phyloP scores from a whole-genome alignment of 2,113 vertebrate genomes.

The Lagopus leucura region DNA sequence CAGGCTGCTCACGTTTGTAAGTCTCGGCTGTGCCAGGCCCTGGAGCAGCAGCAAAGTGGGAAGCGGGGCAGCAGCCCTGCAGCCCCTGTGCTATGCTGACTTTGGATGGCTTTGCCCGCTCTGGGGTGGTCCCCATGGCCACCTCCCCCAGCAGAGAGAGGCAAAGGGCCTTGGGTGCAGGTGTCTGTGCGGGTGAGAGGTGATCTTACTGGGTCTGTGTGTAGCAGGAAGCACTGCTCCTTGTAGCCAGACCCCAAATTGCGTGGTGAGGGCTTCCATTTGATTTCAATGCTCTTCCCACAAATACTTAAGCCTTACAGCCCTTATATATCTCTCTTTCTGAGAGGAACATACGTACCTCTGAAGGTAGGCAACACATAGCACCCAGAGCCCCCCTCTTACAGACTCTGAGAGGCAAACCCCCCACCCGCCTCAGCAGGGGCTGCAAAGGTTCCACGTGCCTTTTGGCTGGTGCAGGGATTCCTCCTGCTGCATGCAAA shows the following conservation, averaged over 20 bases:
- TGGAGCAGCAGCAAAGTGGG: neutral
- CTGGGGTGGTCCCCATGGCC: neutral
- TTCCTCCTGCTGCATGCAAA: slow-evolving; percentile 6
- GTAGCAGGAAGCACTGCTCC: fast-evolving
- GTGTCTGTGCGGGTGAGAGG: neutral
- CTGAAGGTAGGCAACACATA: neutral
- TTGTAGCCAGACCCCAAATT: neutral
- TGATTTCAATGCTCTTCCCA: neutral
- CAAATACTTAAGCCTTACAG: neutral
- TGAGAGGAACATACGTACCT: neutral
- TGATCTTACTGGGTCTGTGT: neutral
- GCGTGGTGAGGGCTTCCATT: neutral
- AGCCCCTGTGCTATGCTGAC: fast-evolving
- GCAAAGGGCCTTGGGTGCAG: neutral
- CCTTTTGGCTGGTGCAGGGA: neutral
- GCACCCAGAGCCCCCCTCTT: neutral
- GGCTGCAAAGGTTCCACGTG: neutral
- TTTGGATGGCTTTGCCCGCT: neutral
- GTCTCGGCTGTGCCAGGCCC: neutral
- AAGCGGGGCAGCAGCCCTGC: neutral
- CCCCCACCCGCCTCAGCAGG: neutral
- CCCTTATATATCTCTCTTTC: neutral
- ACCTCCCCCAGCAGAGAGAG: neutral
- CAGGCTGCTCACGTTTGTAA: slow-evolving; percentile 6
- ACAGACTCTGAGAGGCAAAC: neutral